These are phyloP conservation scores for Athalia cordata DNA, from an alignment of 2,888 invertebrate species.

Conservation along the genomic window DNA sequence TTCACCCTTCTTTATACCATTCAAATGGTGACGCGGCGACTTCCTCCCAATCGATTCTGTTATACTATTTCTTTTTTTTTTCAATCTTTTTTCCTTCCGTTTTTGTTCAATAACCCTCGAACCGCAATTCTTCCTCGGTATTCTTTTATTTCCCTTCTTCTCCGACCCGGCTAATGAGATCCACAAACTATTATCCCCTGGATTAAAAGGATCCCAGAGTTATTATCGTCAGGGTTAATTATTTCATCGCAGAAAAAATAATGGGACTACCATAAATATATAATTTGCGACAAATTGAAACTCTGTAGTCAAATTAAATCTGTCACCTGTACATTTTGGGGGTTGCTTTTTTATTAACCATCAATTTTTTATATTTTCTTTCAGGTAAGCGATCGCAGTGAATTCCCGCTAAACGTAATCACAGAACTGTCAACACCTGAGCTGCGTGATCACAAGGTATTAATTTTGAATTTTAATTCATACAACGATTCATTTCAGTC, in stretches of 20 bases:
- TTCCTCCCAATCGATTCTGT: conserved; percentile 30
- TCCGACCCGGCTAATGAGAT: conserved; percentile 26
- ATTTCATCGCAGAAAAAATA: background rate
- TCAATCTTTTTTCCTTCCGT: background rate
- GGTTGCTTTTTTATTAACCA: conserved; percentile 5
- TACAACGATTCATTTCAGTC: no score
- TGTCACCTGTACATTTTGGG: background rate
- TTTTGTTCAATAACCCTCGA: conserved; percentile 3
- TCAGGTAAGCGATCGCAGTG: conserved; percentile 11
- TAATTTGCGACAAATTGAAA: background rate
- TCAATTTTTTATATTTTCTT: conserved; percentile 30
- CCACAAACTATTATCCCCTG: background rate
- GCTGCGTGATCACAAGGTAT: background rate
- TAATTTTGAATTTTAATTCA: background rate
- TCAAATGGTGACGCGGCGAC: conserved; percentile 22
- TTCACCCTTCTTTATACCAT: background rate
- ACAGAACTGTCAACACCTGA: background rate
- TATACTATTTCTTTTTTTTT: background rate
- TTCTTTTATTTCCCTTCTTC: background rate
- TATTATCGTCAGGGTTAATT: background rate
- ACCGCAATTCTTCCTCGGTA: background rate
- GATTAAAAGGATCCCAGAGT: background rate
- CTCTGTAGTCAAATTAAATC: no score
- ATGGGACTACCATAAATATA: background rate
- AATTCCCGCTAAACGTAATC: background rate